These are phyloP conservation scores for Himalopsyche phryganea DNA, from an alignment of 1,140 invertebrate genomes.

Conservation along the genomic window DNA sequence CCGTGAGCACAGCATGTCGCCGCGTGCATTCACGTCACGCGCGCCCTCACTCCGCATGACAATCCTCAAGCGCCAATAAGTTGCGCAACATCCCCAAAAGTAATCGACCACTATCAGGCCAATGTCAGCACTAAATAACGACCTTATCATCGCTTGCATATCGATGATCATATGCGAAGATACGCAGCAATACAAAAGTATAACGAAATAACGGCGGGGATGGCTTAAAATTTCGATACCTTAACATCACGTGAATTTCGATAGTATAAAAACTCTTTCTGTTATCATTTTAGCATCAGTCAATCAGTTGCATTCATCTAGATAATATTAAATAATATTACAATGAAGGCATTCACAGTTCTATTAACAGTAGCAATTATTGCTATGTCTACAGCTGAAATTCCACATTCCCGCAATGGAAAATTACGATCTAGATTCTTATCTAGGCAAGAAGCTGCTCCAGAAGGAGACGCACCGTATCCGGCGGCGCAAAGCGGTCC, in stretches of 20 bases:
- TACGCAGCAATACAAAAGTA: not conserved
- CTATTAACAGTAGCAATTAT: conserved; percentile 3
- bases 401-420: conserved; percentile 2
- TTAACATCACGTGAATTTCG: too few relatives aligned
- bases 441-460: conserved; percentile 21
- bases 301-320: conserved; percentile 7
- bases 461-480: not conserved
- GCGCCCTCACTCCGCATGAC: too few relatives aligned
- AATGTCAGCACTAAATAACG: conserved; percentile 21
- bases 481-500: not conserved
- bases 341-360: conserved; percentile 9
- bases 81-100: conserved; percentile 15
- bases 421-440: conserved; percentile 13
- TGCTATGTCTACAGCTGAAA: conserved; percentile 7
- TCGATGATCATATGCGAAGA: conserved; percentile 7
- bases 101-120: conserved; percentile 8
- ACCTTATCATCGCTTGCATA: conserved; percentile 20
- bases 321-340: conserved; percentile 1
- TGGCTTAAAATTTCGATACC: too few relatives aligned
- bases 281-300: conserved; percentile 14
- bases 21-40: too few relatives aligned
- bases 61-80: not conserved
- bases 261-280: conserved; percentile 21
- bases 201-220: too few relatives aligned
- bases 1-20: too few relatives aligned